phyloP scores from a whole-genome alignment of 2,888 invertebrate species.

The Lycophotia porphyrea region DNA sequence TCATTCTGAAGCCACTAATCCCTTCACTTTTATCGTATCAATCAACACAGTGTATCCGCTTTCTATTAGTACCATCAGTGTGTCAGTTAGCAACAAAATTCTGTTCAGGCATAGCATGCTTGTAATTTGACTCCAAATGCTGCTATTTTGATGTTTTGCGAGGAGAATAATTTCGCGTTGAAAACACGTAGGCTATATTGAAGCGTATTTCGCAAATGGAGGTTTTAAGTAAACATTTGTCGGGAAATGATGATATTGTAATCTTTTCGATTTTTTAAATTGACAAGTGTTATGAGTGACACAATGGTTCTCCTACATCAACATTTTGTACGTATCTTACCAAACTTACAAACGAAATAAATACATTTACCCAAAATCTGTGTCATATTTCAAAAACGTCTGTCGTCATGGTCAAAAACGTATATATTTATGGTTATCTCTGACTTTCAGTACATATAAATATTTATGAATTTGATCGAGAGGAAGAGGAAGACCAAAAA shows the following conservation, averaged over 20 bases:
- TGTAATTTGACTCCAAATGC: slow-evolving; percentile 65
- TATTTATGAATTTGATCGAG: too few relatives aligned
- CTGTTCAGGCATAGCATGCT: slow-evolving; percentile 63
- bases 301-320: not conserved
- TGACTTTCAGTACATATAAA: too few relatives aligned
- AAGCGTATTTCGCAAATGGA: slow-evolving; percentile 5
- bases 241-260: not conserved
- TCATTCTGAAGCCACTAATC: not conserved
- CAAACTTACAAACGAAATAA: too few relatives aligned
- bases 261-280: not conserved
- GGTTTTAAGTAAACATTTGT: slow-evolving; percentile 7
- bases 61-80: slow-evolving; percentile 5
- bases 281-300: too few relatives aligned
- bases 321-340: not conserved
- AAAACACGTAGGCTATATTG: slow-evolving; percentile 28
- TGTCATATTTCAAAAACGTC: not conserved
- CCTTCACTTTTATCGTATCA: slow-evolving; percentile 15
- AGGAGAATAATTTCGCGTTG: slow-evolving; percentile 53
- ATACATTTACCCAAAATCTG: not conserved
- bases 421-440: not conserved
- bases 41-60: slow-evolving; percentile 8
- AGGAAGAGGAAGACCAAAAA: too few relatives aligned
- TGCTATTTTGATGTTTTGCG: slow-evolving; percentile 62
- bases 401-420: not conserved
- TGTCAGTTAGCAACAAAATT: slow-evolving; percentile 53